These are phyloP conservation scores for Macrosteles quadrilineatus DNA, from an alignment of 1,140 invertebrate genomes.

Conservation along the genomic window DNA sequence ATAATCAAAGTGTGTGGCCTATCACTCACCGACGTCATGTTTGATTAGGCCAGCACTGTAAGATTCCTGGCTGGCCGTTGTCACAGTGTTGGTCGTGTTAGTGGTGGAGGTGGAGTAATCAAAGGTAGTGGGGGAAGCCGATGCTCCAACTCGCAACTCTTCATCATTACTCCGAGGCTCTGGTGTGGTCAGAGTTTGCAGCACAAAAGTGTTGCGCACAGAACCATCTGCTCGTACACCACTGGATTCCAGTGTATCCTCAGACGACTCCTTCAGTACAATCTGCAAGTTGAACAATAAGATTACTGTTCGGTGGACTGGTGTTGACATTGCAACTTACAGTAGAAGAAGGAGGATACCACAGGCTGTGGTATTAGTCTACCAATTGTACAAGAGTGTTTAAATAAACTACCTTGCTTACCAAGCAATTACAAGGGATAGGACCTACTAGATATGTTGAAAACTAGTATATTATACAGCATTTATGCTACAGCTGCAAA, in stretches of 20 bases:
- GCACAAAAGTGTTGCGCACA: background rate
- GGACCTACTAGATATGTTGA: too few species aligned
- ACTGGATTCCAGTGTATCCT: constrained; percentile 26
- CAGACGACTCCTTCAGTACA: constrained; percentile 16
- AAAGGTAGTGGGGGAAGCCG: constrained; percentile 3
- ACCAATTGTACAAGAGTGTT: too few species aligned
- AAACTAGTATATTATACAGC: too few species aligned
- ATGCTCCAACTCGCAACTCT: background rate
- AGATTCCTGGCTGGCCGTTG: background rate
- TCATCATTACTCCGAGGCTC: background rate
- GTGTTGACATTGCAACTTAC: too few species aligned
- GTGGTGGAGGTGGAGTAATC: background rate
- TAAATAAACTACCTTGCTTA: too few species aligned
- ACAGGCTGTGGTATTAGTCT: too few species aligned
- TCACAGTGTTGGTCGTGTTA: background rate
- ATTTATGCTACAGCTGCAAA: too few species aligned
- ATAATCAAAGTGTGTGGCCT: too few species aligned
- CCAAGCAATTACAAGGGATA: too few species aligned
- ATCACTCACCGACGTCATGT: constrained; percentile 31
- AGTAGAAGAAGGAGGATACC: too few species aligned
- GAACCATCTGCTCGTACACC: constrained; percentile 14
- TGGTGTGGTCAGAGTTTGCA: background rate
- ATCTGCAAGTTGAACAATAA: constrained; percentile 27
- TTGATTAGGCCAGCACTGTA: constrained; percentile 24
- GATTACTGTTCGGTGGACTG: too few species aligned